These are phyloP conservation scores for Ornithoptera priamus DNA, from an alignment of 2,888 invertebrate species.

Conservation along the genomic window DNA sequence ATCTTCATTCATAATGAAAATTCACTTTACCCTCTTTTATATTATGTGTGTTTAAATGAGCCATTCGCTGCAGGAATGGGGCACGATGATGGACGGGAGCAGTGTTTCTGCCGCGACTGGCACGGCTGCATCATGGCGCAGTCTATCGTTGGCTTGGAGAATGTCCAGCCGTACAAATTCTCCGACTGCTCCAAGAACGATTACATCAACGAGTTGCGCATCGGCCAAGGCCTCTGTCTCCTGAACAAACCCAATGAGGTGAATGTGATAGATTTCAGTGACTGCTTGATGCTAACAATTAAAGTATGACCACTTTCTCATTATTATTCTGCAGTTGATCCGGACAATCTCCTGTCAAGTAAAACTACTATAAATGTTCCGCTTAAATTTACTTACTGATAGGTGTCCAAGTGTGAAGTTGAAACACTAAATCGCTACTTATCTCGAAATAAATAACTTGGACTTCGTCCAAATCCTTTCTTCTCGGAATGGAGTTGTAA, in stretches of 20 bases:
- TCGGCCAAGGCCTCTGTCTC: slow-evolving; percentile 94
- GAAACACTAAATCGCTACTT: background rate
- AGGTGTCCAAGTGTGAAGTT: background rate
- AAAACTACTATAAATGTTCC: too few relatives aligned
- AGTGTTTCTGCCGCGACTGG: slow-evolving; percentile 95
- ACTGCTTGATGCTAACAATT: too few relatives aligned
- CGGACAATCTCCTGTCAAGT: too few relatives aligned
- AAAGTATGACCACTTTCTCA: too few relatives aligned
- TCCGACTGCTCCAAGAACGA: slow-evolving; percentile 96
- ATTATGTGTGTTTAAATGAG: too few relatives aligned
- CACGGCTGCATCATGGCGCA: slow-evolving; percentile 98
- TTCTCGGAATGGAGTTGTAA: slow-evolving; percentile 25
- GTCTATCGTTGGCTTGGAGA: slow-evolving; percentile 93
- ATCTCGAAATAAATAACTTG: slow-evolving; percentile 28
- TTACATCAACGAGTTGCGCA: slow-evolving; percentile 92
- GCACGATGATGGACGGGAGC: slow-evolving; percentile 94
- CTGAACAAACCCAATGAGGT: slow-evolving; percentile 97
- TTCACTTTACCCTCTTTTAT: too few relatives aligned
- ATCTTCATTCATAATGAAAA: too few relatives aligned
- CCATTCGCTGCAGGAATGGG: slow-evolving; percentile 72
- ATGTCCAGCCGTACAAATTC: slow-evolving; percentile 97
- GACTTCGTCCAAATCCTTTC: slow-evolving; percentile 22
- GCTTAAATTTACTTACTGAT: too few relatives aligned
- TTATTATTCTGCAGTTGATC: too few relatives aligned
- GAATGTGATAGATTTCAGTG: slow-evolving; percentile 16